Percentiles rank a stretch among this genome's conserved stretches.
Evolutionary conservation across 2,113 vertebrate genomes (phyloP).

Genomic region (Hymenochirus boettgeri): DNA sequence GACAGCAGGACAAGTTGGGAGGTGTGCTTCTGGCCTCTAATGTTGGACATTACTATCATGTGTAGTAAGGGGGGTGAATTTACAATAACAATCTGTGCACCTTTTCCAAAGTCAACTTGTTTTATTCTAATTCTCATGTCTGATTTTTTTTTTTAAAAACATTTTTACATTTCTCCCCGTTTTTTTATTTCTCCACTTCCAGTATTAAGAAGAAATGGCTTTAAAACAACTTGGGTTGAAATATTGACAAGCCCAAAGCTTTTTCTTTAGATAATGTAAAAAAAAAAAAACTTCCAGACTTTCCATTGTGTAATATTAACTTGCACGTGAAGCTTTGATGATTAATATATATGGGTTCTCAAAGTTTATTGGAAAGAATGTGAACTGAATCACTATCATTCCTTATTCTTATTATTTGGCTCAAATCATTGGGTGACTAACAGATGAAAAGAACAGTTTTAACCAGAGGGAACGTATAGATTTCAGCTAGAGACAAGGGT

Average conservation of each 20-base stretch:
- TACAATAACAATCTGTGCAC: too few species aligned
- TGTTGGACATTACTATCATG: too few species aligned
- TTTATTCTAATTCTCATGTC: too few species aligned
- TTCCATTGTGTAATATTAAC: background rate
- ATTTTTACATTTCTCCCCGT: too few species aligned
- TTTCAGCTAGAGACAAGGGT: conserved; percentile 24
- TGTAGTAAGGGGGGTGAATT: too few species aligned
- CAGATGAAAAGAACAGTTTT: conserved; percentile 36
- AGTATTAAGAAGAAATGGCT: background rate
- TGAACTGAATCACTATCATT: conserved; percentile 7
- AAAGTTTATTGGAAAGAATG: conserved; percentile 25
- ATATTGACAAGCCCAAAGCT: background rate
- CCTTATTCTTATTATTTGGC: conserved; percentile 23
- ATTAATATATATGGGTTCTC: conserved; percentile 29
- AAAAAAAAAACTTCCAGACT: background rate
- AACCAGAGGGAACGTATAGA: conserved; percentile 36
- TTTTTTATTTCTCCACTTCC: too few species aligned
- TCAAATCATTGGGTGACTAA: conserved; percentile 29
- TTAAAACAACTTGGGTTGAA: background rate
- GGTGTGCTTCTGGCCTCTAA: too few species aligned
- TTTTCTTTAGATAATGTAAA: background rate
- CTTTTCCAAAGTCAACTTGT: too few species aligned
- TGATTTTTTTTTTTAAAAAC: too few species aligned
- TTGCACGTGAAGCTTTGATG: conserved; percentile 13
- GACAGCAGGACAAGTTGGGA: too few species aligned